Percentiles rank a stretch among this genome's conserved stretches.
Conservation (phyloP, 2,113 vertebrate species). For the Bucco capensis region DNA sequence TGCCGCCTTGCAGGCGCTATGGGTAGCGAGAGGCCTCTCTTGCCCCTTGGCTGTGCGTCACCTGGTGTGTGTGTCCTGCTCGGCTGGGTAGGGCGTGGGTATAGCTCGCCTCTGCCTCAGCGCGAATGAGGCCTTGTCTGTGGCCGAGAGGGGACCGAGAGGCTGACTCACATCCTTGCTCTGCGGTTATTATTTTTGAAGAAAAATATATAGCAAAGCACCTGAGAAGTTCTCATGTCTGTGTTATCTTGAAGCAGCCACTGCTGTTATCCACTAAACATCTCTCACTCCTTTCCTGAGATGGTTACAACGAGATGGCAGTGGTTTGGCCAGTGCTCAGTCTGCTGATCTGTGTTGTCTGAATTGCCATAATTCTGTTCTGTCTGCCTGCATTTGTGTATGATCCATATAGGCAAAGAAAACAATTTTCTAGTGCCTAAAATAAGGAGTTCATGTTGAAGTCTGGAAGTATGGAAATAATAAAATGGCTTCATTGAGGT, state of each 20-base stretch:
- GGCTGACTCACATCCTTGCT: rapidly evolving
- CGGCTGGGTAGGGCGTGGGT: no score
- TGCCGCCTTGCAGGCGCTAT: not conserved
- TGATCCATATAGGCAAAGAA: not conserved
- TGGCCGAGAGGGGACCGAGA: not conserved
- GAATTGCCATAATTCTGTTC: no score
- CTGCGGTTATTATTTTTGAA: rapidly evolving
- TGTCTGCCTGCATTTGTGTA: not conserved
- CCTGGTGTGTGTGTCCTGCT: no score
- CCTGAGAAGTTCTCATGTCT: rapidly evolving
- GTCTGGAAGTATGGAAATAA: not conserved
- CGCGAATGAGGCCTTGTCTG: rapidly evolving
- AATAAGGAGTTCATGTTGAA: not conserved
- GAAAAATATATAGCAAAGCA: rapidly evolving
- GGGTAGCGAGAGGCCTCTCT: not conserved
- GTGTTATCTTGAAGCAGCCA: rapidly evolving
- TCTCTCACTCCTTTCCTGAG: rapidly evolving
- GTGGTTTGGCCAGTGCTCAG: not conserved
- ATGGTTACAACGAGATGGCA: not conserved
- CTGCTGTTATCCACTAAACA: rapidly evolving
- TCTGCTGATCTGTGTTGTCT: not conserved
- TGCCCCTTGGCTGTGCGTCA: no score
- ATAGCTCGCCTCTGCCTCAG: not conserved
- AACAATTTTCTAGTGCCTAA: not conserved
- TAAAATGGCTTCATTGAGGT: not conserved